Conservation (phyloP, 2,113 vertebrate genomes). For the Ictalurus furcatus region DNA sequence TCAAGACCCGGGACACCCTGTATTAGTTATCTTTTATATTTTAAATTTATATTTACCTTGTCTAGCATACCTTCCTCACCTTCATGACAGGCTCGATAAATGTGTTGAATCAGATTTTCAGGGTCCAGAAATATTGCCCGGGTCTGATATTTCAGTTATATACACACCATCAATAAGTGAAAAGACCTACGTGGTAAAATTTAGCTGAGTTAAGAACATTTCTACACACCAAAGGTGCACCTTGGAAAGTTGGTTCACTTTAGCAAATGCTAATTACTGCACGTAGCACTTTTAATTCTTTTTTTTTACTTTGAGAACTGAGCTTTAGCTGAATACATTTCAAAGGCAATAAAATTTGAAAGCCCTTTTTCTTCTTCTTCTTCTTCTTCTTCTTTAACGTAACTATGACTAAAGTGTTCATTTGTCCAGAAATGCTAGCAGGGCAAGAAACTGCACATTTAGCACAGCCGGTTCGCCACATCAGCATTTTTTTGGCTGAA, state of each 20-base stretch:
- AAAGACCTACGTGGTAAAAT: not conserved
- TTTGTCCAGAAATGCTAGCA: slow-evolving; percentile 19
- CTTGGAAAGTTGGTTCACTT: not conserved
- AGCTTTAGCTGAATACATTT: not conserved
- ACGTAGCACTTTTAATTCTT: not conserved
- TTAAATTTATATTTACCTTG: not conserved
- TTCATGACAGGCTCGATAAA: not conserved
- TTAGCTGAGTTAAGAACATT: not conserved
- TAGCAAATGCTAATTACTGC: not conserved
- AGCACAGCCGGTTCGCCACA: not conserved
- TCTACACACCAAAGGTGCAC: not conserved
- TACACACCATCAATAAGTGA: not conserved
- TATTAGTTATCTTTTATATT: not conserved
- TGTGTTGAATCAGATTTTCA: not conserved
- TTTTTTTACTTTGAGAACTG: not conserved
- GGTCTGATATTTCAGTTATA: not conserved
- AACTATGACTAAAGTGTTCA: not conserved
- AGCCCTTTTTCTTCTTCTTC: too few species aligned
- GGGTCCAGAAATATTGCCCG: not conserved
- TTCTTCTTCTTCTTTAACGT: not conserved
- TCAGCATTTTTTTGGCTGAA: slow-evolving; percentile 11
- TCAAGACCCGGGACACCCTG: not conserved
- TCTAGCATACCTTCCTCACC: not conserved
- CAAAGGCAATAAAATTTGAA: not conserved
- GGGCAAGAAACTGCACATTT: slow-evolving; percentile 9